Percentiles rank a stretch among this genome's conserved stretches.
phyloP scores from a whole-genome alignment of 1,140 invertebrate genomes.

The Lamellibrachia luymesi region DNA sequence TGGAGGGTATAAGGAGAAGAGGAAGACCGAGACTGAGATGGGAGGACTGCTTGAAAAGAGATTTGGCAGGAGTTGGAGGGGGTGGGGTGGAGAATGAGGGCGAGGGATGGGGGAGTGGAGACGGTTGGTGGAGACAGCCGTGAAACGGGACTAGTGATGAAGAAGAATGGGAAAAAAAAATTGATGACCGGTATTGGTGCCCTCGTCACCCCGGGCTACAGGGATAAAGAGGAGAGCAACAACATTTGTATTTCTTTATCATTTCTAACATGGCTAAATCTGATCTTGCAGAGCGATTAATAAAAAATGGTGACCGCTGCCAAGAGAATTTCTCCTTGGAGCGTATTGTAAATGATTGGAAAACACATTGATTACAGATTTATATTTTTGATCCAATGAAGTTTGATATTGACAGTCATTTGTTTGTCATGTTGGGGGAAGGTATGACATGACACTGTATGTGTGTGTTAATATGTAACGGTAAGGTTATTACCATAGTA shows the following conservation, averaged over 20 bases:
- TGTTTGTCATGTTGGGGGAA: neutral
- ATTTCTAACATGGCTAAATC: neutral
- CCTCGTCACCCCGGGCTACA: too few species aligned
- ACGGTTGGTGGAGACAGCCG: too few species aligned
- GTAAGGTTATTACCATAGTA: neutral
- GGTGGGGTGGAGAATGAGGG: too few species aligned
- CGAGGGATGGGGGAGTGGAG: too few species aligned
- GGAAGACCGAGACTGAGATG: too few species aligned
- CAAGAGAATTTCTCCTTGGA: neutral
- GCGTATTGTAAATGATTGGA: neutral
- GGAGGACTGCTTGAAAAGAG: too few species aligned
- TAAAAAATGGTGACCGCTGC: neutral
- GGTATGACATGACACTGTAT: neutral
- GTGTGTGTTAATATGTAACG: neutral
- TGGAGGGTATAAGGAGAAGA: too few species aligned
- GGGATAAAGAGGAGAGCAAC: too few species aligned
- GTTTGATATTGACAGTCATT: neutral
- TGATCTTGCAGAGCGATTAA: neutral
- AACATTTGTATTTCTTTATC: neutral
- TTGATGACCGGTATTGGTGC: too few species aligned
- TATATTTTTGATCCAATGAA: neutral
- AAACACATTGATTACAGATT: neutral
- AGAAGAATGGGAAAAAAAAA: too few species aligned
- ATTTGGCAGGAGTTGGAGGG: too few species aligned
- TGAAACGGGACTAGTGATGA: too few species aligned